Evolutionary conservation across 2,113 vertebrate species (phyloP).

Genomic region (Phasianus colchicus): DNA sequence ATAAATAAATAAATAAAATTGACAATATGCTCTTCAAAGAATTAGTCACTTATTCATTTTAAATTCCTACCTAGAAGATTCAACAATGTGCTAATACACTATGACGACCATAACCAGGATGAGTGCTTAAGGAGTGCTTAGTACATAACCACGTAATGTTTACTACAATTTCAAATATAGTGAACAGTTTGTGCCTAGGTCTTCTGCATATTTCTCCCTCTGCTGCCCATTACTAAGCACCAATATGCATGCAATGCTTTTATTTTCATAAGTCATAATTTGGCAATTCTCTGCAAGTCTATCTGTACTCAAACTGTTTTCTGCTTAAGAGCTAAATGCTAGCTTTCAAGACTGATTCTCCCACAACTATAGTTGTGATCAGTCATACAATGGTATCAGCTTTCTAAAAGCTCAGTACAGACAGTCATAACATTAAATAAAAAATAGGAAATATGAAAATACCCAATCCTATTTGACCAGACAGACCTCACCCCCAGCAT

Average conservation of each 20-base stretch:
- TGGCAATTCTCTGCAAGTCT: background rate
- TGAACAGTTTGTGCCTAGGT: conserved; percentile 50
- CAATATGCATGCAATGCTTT: conserved; percentile 77
- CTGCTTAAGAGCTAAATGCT: background rate
- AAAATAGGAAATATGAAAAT: background rate
- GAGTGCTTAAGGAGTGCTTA: conserved; percentile 40
- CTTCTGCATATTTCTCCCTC: conserved; percentile 56
- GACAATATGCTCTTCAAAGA: conserved; percentile 71
- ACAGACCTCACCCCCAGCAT: background rate
- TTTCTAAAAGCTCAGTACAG: background rate
- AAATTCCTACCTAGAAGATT: conserved; percentile 63
- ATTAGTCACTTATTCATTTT: conserved; percentile 73
- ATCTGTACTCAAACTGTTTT: background rate
- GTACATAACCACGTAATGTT: conserved; percentile 52
- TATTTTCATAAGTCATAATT: conserved; percentile 63
- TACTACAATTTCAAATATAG: conserved; percentile 41
- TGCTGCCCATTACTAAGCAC: conserved; percentile 68
- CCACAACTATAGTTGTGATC: conserved; percentile 23
- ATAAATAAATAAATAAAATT: conserved; percentile 75
- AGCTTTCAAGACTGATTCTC: background rate
- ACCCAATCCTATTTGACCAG: background rate
- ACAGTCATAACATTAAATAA: background rate
- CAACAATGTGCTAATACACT: conserved; percentile 52
- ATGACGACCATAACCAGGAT: conserved; percentile 48
- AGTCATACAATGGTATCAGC: background rate